Percentiles rank a stretch among this genome's conserved stretches.
Evolutionary conservation across 2,113 vertebrate species (phyloP).

Genomic region (Pygoscelis adeliae): DNA sequence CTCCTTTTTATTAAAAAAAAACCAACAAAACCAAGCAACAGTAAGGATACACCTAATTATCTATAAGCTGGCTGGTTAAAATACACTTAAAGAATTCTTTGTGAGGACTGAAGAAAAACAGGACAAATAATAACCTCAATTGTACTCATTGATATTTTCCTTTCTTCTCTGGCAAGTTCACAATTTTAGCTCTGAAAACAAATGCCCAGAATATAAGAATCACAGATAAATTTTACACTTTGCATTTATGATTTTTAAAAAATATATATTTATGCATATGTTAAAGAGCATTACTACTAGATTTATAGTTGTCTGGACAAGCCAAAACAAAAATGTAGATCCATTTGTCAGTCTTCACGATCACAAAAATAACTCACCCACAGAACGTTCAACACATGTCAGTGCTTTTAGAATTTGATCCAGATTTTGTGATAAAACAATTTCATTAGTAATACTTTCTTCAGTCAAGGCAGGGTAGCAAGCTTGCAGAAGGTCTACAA

Average conservation of each 20-base stretch:
- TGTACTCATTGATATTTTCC: background rate
- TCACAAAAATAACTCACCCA: conserved; percentile 76
- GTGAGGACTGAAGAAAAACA: background rate
- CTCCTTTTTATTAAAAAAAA: background rate
- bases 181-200: background rate
- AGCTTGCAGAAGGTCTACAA: conserved; percentile 85
- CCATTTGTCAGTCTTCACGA: background rate
- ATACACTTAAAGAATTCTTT: background rate
- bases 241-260: background rate
- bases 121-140: background rate
- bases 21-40: background rate
- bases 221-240: background rate
- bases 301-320: background rate
- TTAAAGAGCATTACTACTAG: background rate
- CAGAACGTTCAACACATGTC: conserved; percentile 66
- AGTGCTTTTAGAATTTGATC: conserved; percentile 81
- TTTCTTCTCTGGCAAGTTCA: background rate
- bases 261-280: background rate
- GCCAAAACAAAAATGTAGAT: background rate
- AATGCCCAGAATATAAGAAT: background rate
- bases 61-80: background rate
- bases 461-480: conserved; percentile 83
- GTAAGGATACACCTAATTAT: background rate
- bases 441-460: conserved; percentile 79
- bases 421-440: conserved; percentile 79